Base-by-base conservation (phyloP, 2,888 invertebrate genomes). In the Polietes domitor region DNA sequence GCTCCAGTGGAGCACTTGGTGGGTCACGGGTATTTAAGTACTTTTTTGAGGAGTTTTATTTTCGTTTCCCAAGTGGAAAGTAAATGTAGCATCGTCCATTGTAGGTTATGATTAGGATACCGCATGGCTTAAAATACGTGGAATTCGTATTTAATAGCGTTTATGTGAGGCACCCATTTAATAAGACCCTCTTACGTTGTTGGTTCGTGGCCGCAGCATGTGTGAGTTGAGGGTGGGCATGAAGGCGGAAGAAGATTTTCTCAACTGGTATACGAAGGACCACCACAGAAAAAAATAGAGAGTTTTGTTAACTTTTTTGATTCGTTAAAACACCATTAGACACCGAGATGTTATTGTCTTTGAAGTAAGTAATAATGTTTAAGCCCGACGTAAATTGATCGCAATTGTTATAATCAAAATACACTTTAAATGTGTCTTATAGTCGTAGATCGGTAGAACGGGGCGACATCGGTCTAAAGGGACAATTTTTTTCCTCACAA, bases 311-410 rank as follows among this genome's bases (percentile, higher is more conserved):
- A 32, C 43, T 55, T 70, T 63, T 68, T 61, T 79, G 63, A 80
- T 84, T 81, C 83, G 81, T 84, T 81, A 81, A 84, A 84, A 84
- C 65, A 72, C 81, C 78, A 84, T 84, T 84, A 84, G 78, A 81
- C 78, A 73, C 61, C 47, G 43, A 78, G 78, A 65, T 80, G 37
- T 58, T 77, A 81, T 84, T 84, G 75, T 58, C 70, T 81, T 79
- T 81, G 73, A 81, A 84, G 75, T 81, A 81, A 84, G 76, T 81
- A 81, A 84, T 81, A 81, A 84, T 84, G 21, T 28, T 76, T 76
- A 79, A 28, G 21, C 71, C 50, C 24, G 26, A 63, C 55, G 32
- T 28, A 72, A 80, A 79, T 71, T 71, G 15, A 32, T 47, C 5
- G 9, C 12, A n/a, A 72, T n/a, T 12, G 32, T 15, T 28, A 17